Base-by-base conservation (phyloP, 2,797 vertebrate species). In the Tiaroga cobitis region DNA sequence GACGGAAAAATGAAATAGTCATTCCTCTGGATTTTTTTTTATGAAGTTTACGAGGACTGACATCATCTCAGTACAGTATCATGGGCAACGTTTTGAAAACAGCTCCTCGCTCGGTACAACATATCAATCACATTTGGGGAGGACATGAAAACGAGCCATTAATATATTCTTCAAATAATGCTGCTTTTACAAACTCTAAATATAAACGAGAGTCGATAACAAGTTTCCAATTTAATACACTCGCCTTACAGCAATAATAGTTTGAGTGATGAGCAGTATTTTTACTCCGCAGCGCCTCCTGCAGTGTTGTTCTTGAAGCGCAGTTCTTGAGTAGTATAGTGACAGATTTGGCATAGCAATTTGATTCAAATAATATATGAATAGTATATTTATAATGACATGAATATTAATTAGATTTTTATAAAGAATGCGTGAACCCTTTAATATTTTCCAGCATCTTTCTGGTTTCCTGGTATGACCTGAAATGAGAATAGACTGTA, bases 321-420 rank as follows among this genome's bases (percentile, higher is more conserved):
- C 26, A 73, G 61, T 7, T 63, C 61, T 63, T 29, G 11, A 29
- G 32, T 13, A 63, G 11, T 18, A 8, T 46, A 26, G 39, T 72
- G 16, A 46, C 24, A 61, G 18, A 2, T 2, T 61, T 0, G n/a
- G 2, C 3, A n/a, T 18, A 0, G 1, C 4, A 10, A 34, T 34
- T 65, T 34, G 51, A 69, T 51, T 80, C 7, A 26, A 29, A 49
- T 68, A 79, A 43, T 65, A 63, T n/a, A n/a, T n/a, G n/a, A n/a
- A n/a, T n/a, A n/a, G n/a, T n/a, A n/a, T 0, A 54, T 54, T 59
- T 29, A 21, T 54, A 39, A 26, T 59, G 59, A 21, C 4, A 72
- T 43, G 8, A 2, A 61, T 2, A 54, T 34, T 3, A 2, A 68
- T 68, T 49, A 0, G 3, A 79, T 11, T 46, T 43, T n/a, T 16